These are phyloP conservation scores for Beris morrisii DNA, from an alignment of 2,888 invertebrate genomes.

Conservation along the genomic window DNA sequence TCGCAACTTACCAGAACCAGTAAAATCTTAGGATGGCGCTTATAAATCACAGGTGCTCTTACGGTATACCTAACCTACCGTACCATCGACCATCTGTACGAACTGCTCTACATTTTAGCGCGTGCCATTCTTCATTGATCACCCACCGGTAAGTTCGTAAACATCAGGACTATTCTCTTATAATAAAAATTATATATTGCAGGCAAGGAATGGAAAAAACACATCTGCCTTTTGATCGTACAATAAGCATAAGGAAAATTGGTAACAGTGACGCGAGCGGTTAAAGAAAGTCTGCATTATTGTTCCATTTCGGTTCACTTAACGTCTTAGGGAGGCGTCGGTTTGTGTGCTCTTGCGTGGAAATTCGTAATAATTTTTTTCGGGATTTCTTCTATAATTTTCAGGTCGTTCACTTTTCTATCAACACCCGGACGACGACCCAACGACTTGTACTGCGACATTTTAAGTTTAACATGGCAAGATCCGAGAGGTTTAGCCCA, in stretches of 20 bases:
- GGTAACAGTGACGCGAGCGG: conserved; percentile 13
- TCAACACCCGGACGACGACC: too few species aligned
- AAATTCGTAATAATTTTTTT: conserved; percentile 6
- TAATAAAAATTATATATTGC: conserved; percentile 8
- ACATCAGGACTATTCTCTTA: conserved; percentile 12
- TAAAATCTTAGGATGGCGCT: not conserved
- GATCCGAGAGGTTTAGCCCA: too few species aligned
- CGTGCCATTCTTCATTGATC: conserved; percentile 33
- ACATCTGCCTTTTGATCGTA: conserved; percentile 11
- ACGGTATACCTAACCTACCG: conserved; percentile 12
- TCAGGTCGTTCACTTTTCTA: too few species aligned
- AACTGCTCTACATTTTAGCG: conserved; percentile 28
- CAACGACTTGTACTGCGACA: too few species aligned
- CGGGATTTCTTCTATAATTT: not conserved
- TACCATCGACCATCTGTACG: conserved; percentile 16
- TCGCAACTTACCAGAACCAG: too few species aligned
- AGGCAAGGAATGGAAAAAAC: not conserved
- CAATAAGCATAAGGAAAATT: conserved; percentile 8
- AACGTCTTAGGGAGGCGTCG: conserved; percentile 13
- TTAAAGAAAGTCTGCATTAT: conserved; percentile 12
- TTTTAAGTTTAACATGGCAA: too few species aligned
- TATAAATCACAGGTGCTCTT: conserved; percentile 7
- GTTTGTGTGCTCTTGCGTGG: conserved; percentile 12
- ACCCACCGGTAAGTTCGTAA: conserved; percentile 20
- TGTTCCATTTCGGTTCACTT: conserved; percentile 22